phyloP scores from a whole-genome alignment of 2,888 invertebrate genomes.

The Pandemis cinnamomeana region DNA sequence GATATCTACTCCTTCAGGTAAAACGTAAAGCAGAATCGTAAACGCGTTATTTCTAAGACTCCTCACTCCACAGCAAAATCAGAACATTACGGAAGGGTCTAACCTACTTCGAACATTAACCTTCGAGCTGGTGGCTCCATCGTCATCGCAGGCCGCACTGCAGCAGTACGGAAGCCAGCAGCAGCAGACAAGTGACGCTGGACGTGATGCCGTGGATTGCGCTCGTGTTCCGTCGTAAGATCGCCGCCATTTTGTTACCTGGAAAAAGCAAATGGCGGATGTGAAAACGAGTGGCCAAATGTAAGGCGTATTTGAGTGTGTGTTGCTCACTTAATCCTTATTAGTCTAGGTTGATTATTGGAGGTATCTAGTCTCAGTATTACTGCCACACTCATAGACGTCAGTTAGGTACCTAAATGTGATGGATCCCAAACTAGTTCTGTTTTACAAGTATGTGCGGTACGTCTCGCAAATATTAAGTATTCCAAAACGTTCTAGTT shows the following conservation, averaged over 20 bases:
- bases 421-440: too few relatives aligned
- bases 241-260: slow-evolving; percentile 83
- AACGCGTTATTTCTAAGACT: not conserved
- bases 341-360: too few relatives aligned
- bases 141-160: slow-evolving; percentile 81
- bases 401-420: too few relatives aligned
- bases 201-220: slow-evolving; percentile 79
- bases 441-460: too few relatives aligned
- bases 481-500: too few relatives aligned
- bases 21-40: too few relatives aligned
- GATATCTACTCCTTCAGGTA: too few relatives aligned
- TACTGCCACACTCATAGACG: too few relatives aligned
- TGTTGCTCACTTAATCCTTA: too few relatives aligned
- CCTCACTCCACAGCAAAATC: slow-evolving; percentile 24
- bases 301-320: too few relatives aligned
- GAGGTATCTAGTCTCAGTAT: too few relatives aligned
- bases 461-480: too few relatives aligned
- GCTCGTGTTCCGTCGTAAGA: slow-evolving; percentile 78
- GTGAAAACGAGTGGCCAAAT: not conserved
- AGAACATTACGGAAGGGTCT: slow-evolving; percentile 14
- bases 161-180: slow-evolving; percentile 68
- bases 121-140: slow-evolving; percentile 50
- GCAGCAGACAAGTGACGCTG: slow-evolving; percentile 72
- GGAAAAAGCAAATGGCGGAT: slow-evolving; percentile 48
- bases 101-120: slow-evolving; percentile 43